Evolutionary conservation across 2,888 invertebrate genomes (phyloP).

Genomic region (Trichopoda pennipes): DNA sequence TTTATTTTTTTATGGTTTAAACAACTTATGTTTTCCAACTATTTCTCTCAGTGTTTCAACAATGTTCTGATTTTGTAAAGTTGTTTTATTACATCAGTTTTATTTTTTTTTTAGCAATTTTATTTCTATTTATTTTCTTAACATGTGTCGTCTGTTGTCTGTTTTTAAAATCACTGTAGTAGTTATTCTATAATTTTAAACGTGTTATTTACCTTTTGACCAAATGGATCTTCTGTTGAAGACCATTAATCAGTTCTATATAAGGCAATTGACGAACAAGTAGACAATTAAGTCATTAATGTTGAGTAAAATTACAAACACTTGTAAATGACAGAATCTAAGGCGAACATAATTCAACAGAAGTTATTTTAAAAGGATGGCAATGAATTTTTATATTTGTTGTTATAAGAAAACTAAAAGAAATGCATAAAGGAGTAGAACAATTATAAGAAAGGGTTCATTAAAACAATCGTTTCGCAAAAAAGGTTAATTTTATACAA

Average conservation of each 20-base stretch:
- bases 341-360: not conserved
- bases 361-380: not conserved
- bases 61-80: conserved; percentile 28
- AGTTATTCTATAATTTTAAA: conserved; percentile 23
- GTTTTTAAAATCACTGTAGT: conserved; percentile 12
- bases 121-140: conserved; percentile 52
- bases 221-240: conserved; percentile 29
- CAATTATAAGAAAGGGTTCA: no score
- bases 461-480: no score
- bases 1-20: no score
- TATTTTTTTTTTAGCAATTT: conserved; percentile 25
- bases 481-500: no score
- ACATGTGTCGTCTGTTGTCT: not conserved
- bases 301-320: conserved; percentile 4
- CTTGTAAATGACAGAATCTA: conserved; percentile 6
- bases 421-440: no score
- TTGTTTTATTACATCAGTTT: conserved; percentile 50
- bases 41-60: conserved; percentile 25
- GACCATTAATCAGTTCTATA: conserved; percentile 42
- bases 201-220: conserved; percentile 31
- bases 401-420: not conserved
- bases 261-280: conserved; percentile 22
- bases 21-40: no score
- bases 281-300: conserved; percentile 51
- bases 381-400: not conserved